phyloP scores from a whole-genome alignment of 1,140 invertebrate genomes.

The Maniola jurtina region DNA sequence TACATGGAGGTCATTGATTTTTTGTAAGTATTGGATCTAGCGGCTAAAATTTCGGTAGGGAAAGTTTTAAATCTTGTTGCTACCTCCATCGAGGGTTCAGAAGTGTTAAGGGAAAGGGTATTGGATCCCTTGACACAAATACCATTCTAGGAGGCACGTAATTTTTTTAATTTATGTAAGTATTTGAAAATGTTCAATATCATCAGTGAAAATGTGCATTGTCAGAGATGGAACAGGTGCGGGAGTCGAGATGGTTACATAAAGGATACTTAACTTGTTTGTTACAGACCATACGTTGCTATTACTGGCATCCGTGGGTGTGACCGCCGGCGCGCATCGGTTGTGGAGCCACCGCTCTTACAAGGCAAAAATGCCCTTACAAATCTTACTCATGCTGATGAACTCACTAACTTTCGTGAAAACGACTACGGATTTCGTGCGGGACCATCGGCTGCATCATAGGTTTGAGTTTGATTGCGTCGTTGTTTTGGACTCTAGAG shows the following conservation, averaged over 20 bases:
- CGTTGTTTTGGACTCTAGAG: too few relatives aligned
- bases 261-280: too few relatives aligned
- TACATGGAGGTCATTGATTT: background rate
- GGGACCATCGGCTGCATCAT: slow-evolving; percentile 88
- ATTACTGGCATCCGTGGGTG: slow-evolving; percentile 54
- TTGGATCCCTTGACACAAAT: too few relatives aligned
- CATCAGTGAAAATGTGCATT: too few relatives aligned
- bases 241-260: too few relatives aligned
- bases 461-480: slow-evolving; percentile 73
- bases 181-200: too few relatives aligned
- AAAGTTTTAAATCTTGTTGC: too few relatives aligned
- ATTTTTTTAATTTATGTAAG: too few relatives aligned
- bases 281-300: background rate
- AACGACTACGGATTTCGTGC: slow-evolving; percentile 65
- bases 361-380: slow-evolving; percentile 88
- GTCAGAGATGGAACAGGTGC: too few relatives aligned
- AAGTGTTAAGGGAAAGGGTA: too few relatives aligned
- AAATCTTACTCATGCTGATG: slow-evolving; percentile 84
- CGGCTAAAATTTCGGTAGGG: too few relatives aligned
- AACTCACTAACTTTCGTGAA: slow-evolving; percentile 87
- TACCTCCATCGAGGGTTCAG: background rate
- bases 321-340: slow-evolving; percentile 91
- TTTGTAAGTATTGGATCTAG: background rate
- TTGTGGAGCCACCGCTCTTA: slow-evolving; percentile 92
- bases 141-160: too few relatives aligned